A percentile compares a stretch with the other conserved stretches of the same genome.
These are phyloP conservation scores for Cremastinae sp. DNA, from an alignment of 2,888 invertebrate genomes.

Conservation along the genomic window DNA sequence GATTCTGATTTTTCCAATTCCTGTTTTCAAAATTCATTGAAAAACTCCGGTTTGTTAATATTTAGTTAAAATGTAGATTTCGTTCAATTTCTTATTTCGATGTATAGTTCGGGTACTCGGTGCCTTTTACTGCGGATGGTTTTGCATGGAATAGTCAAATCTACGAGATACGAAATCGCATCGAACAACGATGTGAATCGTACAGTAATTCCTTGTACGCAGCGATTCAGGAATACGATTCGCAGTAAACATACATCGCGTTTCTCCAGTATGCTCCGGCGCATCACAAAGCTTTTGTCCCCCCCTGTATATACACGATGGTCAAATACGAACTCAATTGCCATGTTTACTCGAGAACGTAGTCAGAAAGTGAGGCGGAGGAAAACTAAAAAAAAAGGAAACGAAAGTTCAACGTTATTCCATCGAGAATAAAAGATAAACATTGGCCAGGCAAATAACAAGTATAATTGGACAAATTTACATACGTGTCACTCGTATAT, in stretches of 20 bases:
- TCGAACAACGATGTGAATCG: constrained; percentile 3
- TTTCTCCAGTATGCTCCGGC: constrained; percentile 14
- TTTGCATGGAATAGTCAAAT: background rate
- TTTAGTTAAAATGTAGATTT: too few species aligned
- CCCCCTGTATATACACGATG: constrained; percentile 33
- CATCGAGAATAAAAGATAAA: constrained; percentile 14
- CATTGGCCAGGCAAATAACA: too few species aligned
- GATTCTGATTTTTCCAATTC: too few species aligned
- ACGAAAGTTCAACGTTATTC: constrained; percentile 22
- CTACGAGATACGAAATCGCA: too few species aligned
- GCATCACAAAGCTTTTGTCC: constrained; percentile 42
- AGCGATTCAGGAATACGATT: constrained; percentile 35
- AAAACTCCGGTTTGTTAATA: too few species aligned
- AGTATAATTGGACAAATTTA: too few species aligned
- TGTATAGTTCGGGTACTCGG: too few species aligned
- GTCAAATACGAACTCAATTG: constrained; percentile 54
- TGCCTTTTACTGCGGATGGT: background rate
- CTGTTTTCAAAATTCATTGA: too few species aligned
- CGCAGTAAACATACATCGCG: constrained; percentile 35
- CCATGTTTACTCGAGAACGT: constrained; percentile 48
- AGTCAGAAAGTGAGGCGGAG: background rate
- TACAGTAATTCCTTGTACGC: constrained; percentile 32
- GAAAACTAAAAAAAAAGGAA: constrained; percentile 18
- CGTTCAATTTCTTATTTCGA: too few species aligned
- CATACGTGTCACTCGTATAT: too few species aligned